A percentile compares a stretch with the other conserved stretches of the same genome.
Conservation (phyloP, 1,140 invertebrate species). For the Drosophila murphyi region DNA sequence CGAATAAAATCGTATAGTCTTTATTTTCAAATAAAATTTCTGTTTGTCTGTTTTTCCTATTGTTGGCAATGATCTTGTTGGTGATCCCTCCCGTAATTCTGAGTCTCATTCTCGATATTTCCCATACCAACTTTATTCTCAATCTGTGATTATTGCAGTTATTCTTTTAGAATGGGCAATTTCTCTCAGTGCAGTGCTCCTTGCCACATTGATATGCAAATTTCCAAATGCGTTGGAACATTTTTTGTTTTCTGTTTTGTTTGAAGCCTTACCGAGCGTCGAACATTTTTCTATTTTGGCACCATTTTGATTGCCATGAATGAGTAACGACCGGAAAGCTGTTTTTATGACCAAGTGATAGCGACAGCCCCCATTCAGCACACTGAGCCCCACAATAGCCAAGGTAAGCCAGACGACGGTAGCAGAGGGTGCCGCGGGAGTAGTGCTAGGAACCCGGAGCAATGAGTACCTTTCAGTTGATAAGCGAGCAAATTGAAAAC, state of each 20-base stretch:
- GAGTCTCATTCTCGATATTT: no score
- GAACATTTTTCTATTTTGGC: constrained; percentile 79
- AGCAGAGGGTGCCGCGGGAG: not conserved
- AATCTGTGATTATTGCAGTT: not conserved
- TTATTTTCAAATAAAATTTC: no score
- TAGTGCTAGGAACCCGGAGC: constrained; percentile 12
- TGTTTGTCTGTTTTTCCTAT: no score
- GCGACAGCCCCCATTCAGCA: constrained; percentile 37
- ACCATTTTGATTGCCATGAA: constrained; percentile 82
- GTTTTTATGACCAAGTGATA: constrained; percentile 81
- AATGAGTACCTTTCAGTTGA: constrained; percentile 55
- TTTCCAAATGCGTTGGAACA: constrained; percentile 68
- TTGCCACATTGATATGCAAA: constrained; percentile 77
- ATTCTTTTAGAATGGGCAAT: not conserved
- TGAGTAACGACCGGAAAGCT: constrained; percentile 83
- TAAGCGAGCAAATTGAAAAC: constrained; percentile 81
- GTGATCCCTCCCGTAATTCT: no score
- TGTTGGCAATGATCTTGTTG: no score
- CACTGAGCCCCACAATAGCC: constrained; percentile 27
- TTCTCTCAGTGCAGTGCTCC: constrained; percentile 34
- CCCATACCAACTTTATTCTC: no score
- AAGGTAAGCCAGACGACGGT: constrained; percentile 61
- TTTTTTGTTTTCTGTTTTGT: constrained; percentile 26
- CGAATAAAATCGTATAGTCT: no score
- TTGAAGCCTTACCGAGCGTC: constrained; percentile 20